Percentiles rank a stretch among this genome's conserved stretches.
Conservation (phyloP, 2,888 invertebrate genomes). For the Diarsia rubi region DNA sequence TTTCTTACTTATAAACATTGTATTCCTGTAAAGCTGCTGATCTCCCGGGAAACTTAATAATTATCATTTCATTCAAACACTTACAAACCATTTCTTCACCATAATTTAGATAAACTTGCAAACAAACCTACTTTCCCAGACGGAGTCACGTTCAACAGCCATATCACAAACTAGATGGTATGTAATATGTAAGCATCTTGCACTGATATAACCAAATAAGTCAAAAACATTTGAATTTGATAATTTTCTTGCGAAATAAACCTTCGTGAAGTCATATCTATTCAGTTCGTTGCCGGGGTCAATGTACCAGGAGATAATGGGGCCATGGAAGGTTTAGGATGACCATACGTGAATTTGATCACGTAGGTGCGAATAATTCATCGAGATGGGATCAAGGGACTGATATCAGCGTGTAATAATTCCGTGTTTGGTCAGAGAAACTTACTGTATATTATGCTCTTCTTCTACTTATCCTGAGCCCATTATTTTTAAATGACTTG, state of each 20-base stretch:
- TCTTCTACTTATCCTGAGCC: background rate
- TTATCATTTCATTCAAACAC: background rate
- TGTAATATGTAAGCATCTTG: constrained; percentile 48
- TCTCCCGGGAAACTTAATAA: too few relatives aligned
- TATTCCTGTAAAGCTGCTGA: background rate
- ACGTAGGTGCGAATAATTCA: background rate
- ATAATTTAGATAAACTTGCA: background rate
- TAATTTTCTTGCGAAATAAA: constrained; percentile 66
- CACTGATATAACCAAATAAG: constrained; percentile 59
- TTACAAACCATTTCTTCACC: background rate
- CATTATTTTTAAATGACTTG: background rate
- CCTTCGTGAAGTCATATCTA: constrained; percentile 72
- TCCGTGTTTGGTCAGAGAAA: background rate
- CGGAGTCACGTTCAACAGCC: constrained; percentile 22
- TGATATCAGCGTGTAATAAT: background rate
- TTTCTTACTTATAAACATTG: background rate
- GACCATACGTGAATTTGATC: constrained; percentile 11
- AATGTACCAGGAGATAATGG: constrained; percentile 48
- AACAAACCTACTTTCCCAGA: constrained; percentile 44
- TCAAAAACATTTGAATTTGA: constrained; percentile 71
- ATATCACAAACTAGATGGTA: constrained; percentile 33
- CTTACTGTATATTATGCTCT: background rate
- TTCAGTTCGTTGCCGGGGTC: constrained; percentile 62
- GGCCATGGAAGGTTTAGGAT: constrained; percentile 41
- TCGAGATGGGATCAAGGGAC: background rate